Base-by-base conservation (phyloP, 1,140 invertebrate species). In the Halictus rubicundus region DNA sequence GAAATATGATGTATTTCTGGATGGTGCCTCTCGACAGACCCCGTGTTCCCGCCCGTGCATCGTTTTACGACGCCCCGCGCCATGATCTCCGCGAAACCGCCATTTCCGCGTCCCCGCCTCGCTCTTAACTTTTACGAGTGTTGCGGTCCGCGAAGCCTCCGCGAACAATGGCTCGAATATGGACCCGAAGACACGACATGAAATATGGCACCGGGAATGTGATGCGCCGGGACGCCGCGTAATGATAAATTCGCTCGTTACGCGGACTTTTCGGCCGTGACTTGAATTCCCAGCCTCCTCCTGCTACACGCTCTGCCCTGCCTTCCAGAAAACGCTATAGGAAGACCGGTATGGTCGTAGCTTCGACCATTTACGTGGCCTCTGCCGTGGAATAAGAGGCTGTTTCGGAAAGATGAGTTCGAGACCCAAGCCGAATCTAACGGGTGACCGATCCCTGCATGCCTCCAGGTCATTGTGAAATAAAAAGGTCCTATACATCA, bases 231-330 rank as follows among this genome's bases (percentile, higher is more conserved):
- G 32, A 39, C 32, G 6, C 19, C 32, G 32, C 19, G 32, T 64
- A 64, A 64, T 64, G 61, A 64, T 64, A 64, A 64, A 64, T 64
- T 64, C 32, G 19, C 32, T 64, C 61, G 61, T 64, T 64, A 64
- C 61, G 61, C 19, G 2, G 61, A 64, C 32, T 64, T 64, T n/a
- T 39, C 32, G 61, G 7, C 61, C 61, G 61, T 64, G 61, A 64
- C 61, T 37, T 19, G 61, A 39, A 64, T 32, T 27, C 59, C 23
- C 25, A 4, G 10, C 1, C 5, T 12, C 16, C 4, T 19, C 16
- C 16, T 2, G 7, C 25, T 10, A 12, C 12, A 12, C 42, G 1
- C 19, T 16, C 32, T 3, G 32, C 32, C 32, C 32, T 3, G 2
- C 32, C 32, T 5, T 32, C 32, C 32, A 3, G 32, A 32, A 32